Evolutionary conservation across 2,888 invertebrate genomes (phyloP), one percentile per base, ranked within the genome.

Genomic region (Hermodice carunculata): DNA sequence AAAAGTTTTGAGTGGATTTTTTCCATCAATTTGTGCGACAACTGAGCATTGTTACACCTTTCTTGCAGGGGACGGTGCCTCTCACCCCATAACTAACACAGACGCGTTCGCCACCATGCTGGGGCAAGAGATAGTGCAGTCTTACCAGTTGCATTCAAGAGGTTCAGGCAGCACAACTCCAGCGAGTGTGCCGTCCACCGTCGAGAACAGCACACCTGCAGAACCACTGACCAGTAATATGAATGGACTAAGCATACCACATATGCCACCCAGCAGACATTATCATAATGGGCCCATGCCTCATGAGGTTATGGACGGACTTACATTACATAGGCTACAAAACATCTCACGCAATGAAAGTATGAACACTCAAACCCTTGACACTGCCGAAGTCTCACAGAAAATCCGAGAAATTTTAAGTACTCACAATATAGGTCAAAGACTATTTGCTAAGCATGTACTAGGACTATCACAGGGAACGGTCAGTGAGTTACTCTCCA

Each of bases 381-480:
- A 98, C 87, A 98, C 98, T n/a, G 88, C 96, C 64, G 93, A 95
- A 87, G 87, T 98, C 80, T 94, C 97, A 64, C 90, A 97, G 74
- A 90, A 95, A 70, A 97, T 98, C 11, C 89, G 98, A 17, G 98
- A 98, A 82, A 88, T 98, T 61, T 89, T 98, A 37, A 96, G 96
- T 69, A 94, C 96, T 76, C 96, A 98, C 88, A 98, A 99, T 87
- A 98, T 99, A 79, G 99, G 99, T 2, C 99, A 99, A 88, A 90
- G 99, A 69, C 89, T 99, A 79, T 99, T 99, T 88, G 99, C 99
- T 78, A 98, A 98, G 86, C 98, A 98, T 88, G 95, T 99, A 54
- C 91, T 99, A 76, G 98, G 98, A 51, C 83, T 96, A 93, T 70
- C 87, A 24, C 98, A 99, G 87, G 99, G 99, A 67, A 99, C 99